phyloP scores from a whole-genome alignment of 1,140 invertebrate species.

The Cherax destructor region DNA sequence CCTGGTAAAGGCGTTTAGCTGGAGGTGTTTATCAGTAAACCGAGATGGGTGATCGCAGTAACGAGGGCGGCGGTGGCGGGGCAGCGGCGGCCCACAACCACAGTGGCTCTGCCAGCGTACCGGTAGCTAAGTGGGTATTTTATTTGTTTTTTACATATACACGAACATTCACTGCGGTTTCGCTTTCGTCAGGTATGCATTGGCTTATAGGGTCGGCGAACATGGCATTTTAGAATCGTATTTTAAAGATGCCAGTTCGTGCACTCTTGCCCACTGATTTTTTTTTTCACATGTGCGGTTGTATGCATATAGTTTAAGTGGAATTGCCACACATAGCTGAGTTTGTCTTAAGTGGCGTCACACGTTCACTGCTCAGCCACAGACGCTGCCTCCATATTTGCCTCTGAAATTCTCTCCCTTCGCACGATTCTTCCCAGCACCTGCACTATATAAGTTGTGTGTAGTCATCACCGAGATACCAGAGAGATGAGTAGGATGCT shows the following conservation, averaged over 20 bases:
- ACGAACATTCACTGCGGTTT: constrained; percentile 36
- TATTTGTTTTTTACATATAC: constrained; percentile 63
- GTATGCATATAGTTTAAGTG: background rate
- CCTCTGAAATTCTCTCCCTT: background rate
- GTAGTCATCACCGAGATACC: background rate
- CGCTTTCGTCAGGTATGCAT: constrained; percentile 23
- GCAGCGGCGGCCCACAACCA: constrained; percentile 48
- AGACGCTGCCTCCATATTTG: background rate
- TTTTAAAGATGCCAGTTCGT: background rate
- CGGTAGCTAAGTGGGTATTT: constrained; percentile 69
- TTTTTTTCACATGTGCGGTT: background rate
- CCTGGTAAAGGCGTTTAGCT: background rate
- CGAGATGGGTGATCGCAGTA: background rate
- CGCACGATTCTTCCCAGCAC: background rate
- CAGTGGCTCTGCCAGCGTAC: constrained; percentile 47
- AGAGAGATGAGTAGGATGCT: background rate
- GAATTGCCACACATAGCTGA: background rate
- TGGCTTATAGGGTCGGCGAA: background rate
- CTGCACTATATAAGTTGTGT: background rate
- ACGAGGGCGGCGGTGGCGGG: constrained; percentile 41
- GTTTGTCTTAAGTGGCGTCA: background rate
- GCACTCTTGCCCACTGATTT: background rate
- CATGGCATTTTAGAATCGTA: background rate
- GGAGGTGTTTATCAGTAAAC: background rate
- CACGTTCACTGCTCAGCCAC: background rate